Evolutionary conservation across 2,888 invertebrate species (phyloP).

Genomic region (Ennomos erosarius): DNA sequence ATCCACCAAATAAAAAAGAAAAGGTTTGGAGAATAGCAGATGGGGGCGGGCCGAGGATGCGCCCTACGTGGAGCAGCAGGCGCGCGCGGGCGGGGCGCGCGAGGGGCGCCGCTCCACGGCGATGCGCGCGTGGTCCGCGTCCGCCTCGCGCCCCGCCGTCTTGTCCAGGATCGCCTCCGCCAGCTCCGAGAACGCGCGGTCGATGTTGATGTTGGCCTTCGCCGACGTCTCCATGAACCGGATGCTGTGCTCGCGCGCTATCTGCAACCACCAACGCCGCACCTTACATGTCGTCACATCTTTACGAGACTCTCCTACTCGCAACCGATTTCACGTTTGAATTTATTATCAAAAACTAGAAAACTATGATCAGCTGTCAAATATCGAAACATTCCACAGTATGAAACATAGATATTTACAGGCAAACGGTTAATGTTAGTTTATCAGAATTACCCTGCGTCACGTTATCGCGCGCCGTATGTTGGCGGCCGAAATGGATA

Average conservation of each 20-base stretch:
- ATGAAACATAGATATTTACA: conserved; percentile 3
- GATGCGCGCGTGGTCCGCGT: conserved; percentile 84
- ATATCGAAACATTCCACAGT: background rate
- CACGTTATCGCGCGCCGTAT: conserved; percentile 3
- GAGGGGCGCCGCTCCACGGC: conserved; percentile 90
- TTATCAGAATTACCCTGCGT: conserved; percentile 6
- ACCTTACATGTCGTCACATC: no score
- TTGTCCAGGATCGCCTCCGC: conserved; percentile 98
- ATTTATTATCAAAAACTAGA: no score
- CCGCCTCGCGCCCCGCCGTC: conserved; percentile 92
- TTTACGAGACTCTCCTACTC: no score
- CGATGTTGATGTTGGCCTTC: conserved; percentile 98
- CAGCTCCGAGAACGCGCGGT: conserved; percentile 96
- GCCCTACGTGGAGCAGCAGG: conserved; percentile 76
- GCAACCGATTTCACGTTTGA: no score
- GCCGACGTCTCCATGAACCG: conserved; percentile 99
- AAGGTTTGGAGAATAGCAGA: no score
- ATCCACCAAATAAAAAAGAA: no score
- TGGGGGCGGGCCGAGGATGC: no score
- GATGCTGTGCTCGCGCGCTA: conserved; percentile 97
- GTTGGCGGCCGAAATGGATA: background rate
- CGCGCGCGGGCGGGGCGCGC: conserved; percentile 85
- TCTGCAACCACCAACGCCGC: conserved; percentile 80
- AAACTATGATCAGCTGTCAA: no score
- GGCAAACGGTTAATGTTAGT: background rate